Percentiles rank a stretch among this genome's conserved stretches.
These are phyloP conservation scores for Capreolus pygargus DNA, from an alignment of 2,113 vertebrate species.

Conservation along the genomic window DNA sequence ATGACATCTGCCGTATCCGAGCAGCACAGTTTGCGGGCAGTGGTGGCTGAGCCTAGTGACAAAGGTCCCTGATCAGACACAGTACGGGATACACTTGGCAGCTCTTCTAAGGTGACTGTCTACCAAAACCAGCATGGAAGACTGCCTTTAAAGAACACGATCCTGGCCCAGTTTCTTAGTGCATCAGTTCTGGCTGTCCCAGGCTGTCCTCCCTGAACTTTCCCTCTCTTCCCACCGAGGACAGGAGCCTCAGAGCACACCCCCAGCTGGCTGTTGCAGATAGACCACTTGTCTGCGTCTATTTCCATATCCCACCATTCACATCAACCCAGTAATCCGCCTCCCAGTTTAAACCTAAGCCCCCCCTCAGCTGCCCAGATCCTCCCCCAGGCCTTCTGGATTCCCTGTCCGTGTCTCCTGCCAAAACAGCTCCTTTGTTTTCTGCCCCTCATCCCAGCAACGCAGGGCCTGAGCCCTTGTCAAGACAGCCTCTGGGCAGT, in stretches of 20 bases:
- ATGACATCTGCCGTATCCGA: not conserved
- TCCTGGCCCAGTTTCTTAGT: not conserved
- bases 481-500: not conserved
- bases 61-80: not conserved
- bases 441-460: not conserved
- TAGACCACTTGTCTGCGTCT: fast-evolving
- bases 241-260: fast-evolving
- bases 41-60: too few relatives aligned
- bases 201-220: not conserved
- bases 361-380: not conserved
- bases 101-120: fast-evolving
- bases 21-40: not conserved
- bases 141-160: not conserved
- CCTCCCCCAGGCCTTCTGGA: not conserved
- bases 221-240: fast-evolving
- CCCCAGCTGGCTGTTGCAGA: not conserved
- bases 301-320: not conserved
- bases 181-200: not conserved
- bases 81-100: not conserved
- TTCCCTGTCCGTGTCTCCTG: not conserved
- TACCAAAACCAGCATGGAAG: not conserved
- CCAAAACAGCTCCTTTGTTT: not conserved
- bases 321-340: not conserved
- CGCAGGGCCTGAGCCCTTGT: not conserved
- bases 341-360: not conserved